These are phyloP conservation scores for Coccyzus lansbergi DNA, from an alignment of 2,797 vertebrate genomes.

Conservation along the genomic window DNA sequence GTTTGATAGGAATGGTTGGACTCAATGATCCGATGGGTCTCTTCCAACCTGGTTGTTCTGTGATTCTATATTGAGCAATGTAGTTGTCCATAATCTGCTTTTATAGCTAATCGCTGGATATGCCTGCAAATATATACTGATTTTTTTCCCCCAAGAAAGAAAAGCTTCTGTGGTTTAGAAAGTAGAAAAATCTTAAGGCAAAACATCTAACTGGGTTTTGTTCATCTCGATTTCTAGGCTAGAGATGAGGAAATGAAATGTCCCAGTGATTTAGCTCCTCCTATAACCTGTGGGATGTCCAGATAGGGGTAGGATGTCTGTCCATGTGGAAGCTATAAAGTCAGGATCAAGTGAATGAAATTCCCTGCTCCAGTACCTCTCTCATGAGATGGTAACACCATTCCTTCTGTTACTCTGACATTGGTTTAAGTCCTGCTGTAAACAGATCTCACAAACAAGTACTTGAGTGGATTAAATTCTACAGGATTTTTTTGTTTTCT, in stretches of 20 bases:
- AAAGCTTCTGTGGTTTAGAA: not conserved
- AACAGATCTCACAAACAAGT: not conserved
- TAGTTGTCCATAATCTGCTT: not conserved
- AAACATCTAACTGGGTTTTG: not conserved
- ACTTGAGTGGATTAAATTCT: not conserved
- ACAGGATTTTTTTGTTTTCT: too few relatives aligned
- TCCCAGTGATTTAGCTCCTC: not conserved
- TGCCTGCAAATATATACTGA: not conserved
- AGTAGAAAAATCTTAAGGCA: not conserved
- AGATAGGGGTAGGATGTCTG: not conserved
- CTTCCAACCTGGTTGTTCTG: too few relatives aligned
- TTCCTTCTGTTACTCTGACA: not conserved
- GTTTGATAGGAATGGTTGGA: too few relatives aligned
- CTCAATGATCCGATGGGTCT: too few relatives aligned
- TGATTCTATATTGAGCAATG: rapidly evolving
- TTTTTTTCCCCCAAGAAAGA: not conserved
- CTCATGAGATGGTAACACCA: not conserved
- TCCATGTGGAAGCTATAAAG: not conserved
- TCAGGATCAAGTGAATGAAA: not conserved
- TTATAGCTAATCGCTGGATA: not conserved
- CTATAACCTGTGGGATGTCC: rapidly evolving
- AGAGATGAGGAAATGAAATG: not conserved
- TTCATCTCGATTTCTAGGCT: not conserved
- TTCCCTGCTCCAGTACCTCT: not conserved
- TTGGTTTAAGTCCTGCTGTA: not conserved